Base-by-base conservation (phyloP, 1,140 invertebrate species). In the Acromyrmex charruanus region DNA sequence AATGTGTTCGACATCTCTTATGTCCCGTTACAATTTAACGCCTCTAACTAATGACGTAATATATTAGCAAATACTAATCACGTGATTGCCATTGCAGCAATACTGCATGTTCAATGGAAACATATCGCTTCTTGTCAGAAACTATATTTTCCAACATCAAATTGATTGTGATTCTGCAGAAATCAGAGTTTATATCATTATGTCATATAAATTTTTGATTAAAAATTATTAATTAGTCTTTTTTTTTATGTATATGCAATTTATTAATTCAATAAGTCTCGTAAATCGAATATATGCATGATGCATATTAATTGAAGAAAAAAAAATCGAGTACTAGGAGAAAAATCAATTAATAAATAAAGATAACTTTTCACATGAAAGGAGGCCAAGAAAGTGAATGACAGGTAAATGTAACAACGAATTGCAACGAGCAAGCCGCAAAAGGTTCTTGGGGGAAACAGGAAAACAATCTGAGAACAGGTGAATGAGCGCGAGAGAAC, bases 401-500 rank as follows among this genome's bases (percentile, higher is more conserved):
- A 82, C 44, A 49, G 25, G 35, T 35, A 82, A 82, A 82, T 59
- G 55, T 82, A 81, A 61, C 66, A 21, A 44, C 14, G 3, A 65
- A 71, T 39, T 44, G 28, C 14, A 81, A 81, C 77, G 65, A 81
- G n/a, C 21, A 14, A 80, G 14, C 16, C 18, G 35, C 10, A 39
- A 58, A 59, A 72, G 53, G 25, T 72, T 35, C 18, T 55, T 18
- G 12, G 6, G 35, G 53, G 21, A 21, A 21, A 49, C 66, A 53
- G 79, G 44, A 68, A 59, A 71, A 61, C 66, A 35, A 82, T 82
- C 53, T 82, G 53, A 18, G 53, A 82, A 82, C 80, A 82, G 68
- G 80, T 82, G 68, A 72, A 59, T 72, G 80, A 82, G 68, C 53
- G 80, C 80, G 68, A 82, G 80, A 74, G 69, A 82, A 82, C 68